Conservation (phyloP, 2,113 vertebrate species). For the Microtus montanus region DNA sequence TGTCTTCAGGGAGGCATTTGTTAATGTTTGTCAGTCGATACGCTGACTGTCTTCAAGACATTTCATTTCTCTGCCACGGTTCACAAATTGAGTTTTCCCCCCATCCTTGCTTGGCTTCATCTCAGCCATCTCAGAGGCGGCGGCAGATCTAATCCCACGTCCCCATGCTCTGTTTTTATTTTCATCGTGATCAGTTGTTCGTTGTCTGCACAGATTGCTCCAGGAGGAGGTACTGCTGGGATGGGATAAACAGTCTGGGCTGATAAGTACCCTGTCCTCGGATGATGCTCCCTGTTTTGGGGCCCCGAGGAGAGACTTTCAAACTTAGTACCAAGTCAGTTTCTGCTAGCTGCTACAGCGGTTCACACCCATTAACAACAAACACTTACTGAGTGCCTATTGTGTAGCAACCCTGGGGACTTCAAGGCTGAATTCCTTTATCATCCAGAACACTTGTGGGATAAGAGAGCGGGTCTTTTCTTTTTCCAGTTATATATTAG, state of each 20-base stretch:
- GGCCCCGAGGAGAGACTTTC: background rate
- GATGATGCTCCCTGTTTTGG: background rate
- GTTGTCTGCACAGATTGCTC: conserved; percentile 11
- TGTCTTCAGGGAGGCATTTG: background rate
- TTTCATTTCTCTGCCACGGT: fast-evolving
- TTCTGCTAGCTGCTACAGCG: background rate
- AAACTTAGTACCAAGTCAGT: background rate
- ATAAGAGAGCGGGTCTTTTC: background rate
- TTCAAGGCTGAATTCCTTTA: background rate
- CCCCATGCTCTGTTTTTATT: background rate
- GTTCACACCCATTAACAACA: background rate
- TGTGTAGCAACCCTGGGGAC: background rate
- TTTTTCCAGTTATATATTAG: background rate
- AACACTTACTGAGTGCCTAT: background rate
- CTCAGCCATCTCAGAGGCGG: background rate
- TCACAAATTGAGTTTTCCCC: background rate
- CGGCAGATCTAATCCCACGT: background rate
- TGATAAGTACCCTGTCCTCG: background rate
- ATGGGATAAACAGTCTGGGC: background rate
- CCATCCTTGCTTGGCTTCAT: background rate
- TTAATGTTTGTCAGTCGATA: background rate
- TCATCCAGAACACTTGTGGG: background rate
- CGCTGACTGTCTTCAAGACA: background rate
- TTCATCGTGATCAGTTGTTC: background rate
- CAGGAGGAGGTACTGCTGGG: conserved; percentile 28